Evolutionary conservation across 2,113 vertebrate species (phyloP), one percentile per base, ranked within the genome.

Genomic region (Phrynocephalus versicolor): DNA sequence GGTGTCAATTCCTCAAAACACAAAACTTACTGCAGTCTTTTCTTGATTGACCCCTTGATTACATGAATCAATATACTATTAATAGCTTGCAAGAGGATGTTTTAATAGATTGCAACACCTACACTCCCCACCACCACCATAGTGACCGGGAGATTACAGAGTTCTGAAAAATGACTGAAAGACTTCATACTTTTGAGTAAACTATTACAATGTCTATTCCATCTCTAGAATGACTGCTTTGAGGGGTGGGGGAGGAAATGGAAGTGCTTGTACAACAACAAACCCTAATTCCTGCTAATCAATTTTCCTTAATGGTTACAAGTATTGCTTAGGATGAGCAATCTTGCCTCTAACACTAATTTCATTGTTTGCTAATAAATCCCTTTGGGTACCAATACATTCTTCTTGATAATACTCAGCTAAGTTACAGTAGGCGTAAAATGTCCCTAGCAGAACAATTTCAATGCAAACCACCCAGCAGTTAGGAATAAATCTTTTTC

Each of bases 251-350:
- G 8, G 18, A 14, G 57, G 19, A 60, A 1, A 76, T 16, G 25
- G n/a, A 37, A 70, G 16, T 7, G 33, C 18, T 71, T 71, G 83
- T 89, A 89, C 83, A 95, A 88, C 73, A 94, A 83, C 89, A 93
- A 80, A 77, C 78, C 90, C 88, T 82, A 88, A 82, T 93, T 60
- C 79, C 5, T 90, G 90, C 89, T 69, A 85, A 89, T 27, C 71
- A 87, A 70, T 92, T 84, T 93, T 79, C 92, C 88, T 89, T 88
- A 78, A 90, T 78, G 82, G 87, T 88, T 90, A 83, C 62, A 92
- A 92, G 90, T 89, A 84, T 89, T 92, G 57, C 82, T 87, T 89
- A 79, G 87, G 91, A 85, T 89, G 51, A 92, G 84, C 74, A 92
- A 88, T 79, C 88, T 90, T 94, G 83, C 91, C 55, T 82, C 19